These are phyloP conservation scores for Ophioninae sp. DNA, from an alignment of 2,888 invertebrate species.

Conservation along the genomic window DNA sequence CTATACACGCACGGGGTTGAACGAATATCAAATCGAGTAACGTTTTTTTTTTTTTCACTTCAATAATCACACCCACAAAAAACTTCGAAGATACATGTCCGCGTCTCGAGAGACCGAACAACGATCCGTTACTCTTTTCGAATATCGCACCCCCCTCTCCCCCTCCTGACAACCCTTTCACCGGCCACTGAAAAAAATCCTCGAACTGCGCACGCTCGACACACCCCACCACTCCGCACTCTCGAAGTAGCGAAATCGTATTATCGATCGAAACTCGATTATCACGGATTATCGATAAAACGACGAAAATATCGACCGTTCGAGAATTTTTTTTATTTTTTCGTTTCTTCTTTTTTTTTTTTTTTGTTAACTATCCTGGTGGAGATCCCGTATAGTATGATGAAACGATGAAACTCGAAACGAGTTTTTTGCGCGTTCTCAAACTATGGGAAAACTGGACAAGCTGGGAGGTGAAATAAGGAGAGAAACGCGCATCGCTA, in stretches of 20 bases:
- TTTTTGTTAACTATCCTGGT: no score
- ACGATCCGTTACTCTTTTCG: constrained; percentile 35
- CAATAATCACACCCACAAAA: background rate
- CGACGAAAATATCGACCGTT: no score
- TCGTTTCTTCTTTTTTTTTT: no score
- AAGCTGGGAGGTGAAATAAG: background rate
- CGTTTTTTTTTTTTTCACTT: background rate
- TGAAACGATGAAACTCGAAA: no score
- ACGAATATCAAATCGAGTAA: background rate
- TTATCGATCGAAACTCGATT: no score
- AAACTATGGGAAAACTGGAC: background rate
- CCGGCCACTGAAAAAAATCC: constrained; percentile 27
- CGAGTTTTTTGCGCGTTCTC: no score
- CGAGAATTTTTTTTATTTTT: no score
- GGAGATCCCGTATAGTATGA: no score
- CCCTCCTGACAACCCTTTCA: background rate
- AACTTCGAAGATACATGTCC: constrained; percentile 9
- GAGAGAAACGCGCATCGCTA: constrained; percentile 52
- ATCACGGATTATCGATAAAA: no score
- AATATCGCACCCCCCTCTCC: constrained; percentile 43
- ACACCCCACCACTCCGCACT: background rate
- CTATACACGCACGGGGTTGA: background rate
- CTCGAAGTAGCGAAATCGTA: background rate
- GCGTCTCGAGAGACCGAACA: background rate
- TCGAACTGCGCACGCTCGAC: constrained; percentile 18